Percentiles rank a stretch among this genome's conserved stretches.
Conservation (phyloP, 2,888 invertebrate genomes). For the Diachrysia chrysitis region DNA sequence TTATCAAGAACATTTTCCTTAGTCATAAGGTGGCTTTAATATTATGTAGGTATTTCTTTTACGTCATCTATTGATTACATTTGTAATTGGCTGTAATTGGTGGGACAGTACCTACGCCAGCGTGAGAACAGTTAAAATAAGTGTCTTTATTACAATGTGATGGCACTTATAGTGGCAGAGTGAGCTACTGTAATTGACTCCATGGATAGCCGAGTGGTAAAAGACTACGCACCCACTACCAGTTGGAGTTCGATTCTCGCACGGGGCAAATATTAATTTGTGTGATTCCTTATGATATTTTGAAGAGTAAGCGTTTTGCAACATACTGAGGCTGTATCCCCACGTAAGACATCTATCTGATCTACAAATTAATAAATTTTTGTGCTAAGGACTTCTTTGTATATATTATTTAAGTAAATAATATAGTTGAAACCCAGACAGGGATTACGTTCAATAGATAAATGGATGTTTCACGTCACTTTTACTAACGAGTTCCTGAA, state of each 20-base stretch:
- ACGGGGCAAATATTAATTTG: background rate
- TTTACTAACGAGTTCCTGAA: too few relatives aligned
- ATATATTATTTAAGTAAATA: too few relatives aligned
- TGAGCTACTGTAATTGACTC: background rate
- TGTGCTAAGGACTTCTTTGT: too few relatives aligned
- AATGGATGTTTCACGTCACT: too few relatives aligned
- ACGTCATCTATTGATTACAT: constrained; percentile 74
- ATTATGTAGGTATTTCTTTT: constrained; percentile 54
- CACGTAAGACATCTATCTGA: too few relatives aligned
- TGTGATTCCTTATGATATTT: too few relatives aligned
- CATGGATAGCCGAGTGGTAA: too few relatives aligned
- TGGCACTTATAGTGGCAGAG: constrained; percentile 22
- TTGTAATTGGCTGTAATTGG: constrained; percentile 73
- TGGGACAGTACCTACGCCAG: constrained; percentile 49
- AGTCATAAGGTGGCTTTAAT: constrained; percentile 36
- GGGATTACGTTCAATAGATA: too few relatives aligned
- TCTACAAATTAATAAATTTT: too few relatives aligned
- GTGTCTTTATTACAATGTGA: constrained; percentile 47
- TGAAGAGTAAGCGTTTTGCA: too few relatives aligned
- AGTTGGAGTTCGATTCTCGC: background rate
- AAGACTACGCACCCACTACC: background rate
- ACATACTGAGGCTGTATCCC: too few relatives aligned
- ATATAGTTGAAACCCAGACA: too few relatives aligned
- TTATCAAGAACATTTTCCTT: constrained; percentile 44
- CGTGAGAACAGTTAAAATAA: constrained; percentile 67